Evolutionary conservation across 2,888 invertebrate species (phyloP), one percentile per base, ranked within the genome.

Genomic region (Byasa hedistus): DNA sequence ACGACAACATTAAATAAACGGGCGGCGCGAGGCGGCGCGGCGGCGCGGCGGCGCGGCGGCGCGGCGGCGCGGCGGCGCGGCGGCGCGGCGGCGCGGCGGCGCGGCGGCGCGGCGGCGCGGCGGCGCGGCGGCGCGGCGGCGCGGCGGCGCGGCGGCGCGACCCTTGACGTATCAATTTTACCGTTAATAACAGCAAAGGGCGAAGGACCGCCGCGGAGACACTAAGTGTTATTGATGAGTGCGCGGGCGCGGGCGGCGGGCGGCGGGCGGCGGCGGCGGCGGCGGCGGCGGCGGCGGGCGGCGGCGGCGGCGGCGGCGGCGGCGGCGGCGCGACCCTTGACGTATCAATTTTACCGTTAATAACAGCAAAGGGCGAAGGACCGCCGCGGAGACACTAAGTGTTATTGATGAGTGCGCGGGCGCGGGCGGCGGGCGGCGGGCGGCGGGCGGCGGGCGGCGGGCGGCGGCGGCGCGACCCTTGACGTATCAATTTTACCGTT

Each of bases 1-100:
- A 85, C 84, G 87, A 88, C 84, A 88, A 87, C 85, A 88, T 87
- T 88, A 88, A 87, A 87, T 86, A 85, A 84, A 80, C 82, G 82
- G 85, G 84, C 82, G 83, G 32, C 32, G 4, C 32, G n/a, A n/a
- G n/a, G n/a, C n/a, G n/a, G 3, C 27, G 3, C 27, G 77, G 73
- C 76, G 76, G 76, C 71, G 71, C 69, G 64, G 68, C 68, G 69
- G 69, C 69, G n/a, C n/a, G n/a, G n/a, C n/a, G n/a, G n/a, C n/a
- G n/a, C n/a, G n/a, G n/a, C n/a, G n/a, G n/a, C n/a, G n/a, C n/a
- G n/a, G 69, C 68, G 70, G 67, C 66, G 63, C n/a, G 63, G n/a
- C 66, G 32, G 51, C 60, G 58, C n/a, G n/a, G n/a, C n/a, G n/a
- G 78, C 72, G 75, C 78, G 77, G 70, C 83, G n/a, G 82, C 83